Conservation (phyloP, 2,888 invertebrate species). For the Cylindroiulus punctatus region DNA sequence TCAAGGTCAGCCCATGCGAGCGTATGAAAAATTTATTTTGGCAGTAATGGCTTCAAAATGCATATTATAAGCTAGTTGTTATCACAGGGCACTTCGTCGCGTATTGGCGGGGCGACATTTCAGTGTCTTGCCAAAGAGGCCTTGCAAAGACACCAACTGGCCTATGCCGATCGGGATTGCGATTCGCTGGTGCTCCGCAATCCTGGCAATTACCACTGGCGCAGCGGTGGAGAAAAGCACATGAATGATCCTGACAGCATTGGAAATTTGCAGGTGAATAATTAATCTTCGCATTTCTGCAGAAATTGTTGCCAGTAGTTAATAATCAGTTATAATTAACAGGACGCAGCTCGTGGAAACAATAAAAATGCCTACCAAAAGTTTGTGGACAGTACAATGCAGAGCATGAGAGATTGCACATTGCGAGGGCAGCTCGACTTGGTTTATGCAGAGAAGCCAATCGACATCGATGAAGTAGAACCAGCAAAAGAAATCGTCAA, state of each 20-base stretch:
- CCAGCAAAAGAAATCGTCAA: conserved; percentile 94
- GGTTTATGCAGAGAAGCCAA: conserved; percentile 78
- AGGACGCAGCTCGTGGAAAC: conserved; percentile 89
- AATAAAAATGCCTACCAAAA: conserved; percentile 84
- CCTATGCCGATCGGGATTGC: conserved; percentile 74
- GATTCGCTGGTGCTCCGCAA: conserved; percentile 83
- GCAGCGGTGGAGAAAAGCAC: conserved; percentile 96
- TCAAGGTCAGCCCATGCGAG: conserved; percentile 70
- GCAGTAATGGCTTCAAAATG: neutral
- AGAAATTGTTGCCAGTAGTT: neutral
- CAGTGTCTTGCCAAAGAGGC: conserved; percentile 87
- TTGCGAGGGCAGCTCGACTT: conserved; percentile 93
- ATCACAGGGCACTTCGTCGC: conserved; percentile 73
- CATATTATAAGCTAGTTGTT: neutral
- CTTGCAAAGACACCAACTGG: conserved; percentile 81
- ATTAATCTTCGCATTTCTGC: neutral
- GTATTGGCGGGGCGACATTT: conserved; percentile 89
- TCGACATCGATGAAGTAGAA: conserved; percentile 90
- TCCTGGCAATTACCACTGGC: conserved; percentile 96
- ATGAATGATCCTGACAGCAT: conserved; percentile 93
- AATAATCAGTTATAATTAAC: conserved; percentile 1
- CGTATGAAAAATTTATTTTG: neutral
- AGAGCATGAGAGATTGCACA: conserved; percentile 85
- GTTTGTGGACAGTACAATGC: conserved; percentile 84
- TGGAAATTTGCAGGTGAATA: conserved; percentile 76